These are phyloP conservation scores for Neodiprion virginianus DNA, from an alignment of 1,140 invertebrate genomes.

Conservation along the genomic window DNA sequence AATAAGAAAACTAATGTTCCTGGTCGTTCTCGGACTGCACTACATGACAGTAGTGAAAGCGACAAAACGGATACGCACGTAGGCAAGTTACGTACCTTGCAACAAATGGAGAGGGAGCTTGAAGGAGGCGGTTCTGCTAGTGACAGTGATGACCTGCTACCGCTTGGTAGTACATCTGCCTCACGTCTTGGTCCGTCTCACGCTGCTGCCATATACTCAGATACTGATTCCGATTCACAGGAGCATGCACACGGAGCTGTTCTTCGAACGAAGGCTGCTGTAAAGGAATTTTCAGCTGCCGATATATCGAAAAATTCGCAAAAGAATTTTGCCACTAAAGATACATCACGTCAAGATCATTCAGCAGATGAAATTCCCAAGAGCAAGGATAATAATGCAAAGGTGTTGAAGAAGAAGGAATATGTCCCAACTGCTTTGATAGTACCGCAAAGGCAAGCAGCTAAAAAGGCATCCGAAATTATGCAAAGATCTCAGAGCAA, in stretches of 20 bases:
- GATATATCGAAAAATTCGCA: constrained; percentile 49
- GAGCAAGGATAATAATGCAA: constrained; percentile 58
- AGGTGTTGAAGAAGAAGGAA: constrained; percentile 68
- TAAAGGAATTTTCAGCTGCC: constrained; percentile 76
- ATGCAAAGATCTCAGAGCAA: constrained; percentile 65
- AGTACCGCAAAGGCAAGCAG: constrained; percentile 89
- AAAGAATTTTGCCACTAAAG: constrained; percentile 45
- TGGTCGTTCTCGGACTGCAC: constrained; percentile 36
- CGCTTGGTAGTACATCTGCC: constrained; percentile 57
- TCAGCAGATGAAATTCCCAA: constrained; percentile 32
- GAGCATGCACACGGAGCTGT: constrained; percentile 65
- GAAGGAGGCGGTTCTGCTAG: constrained; percentile 65
- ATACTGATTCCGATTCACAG: constrained; percentile 75
- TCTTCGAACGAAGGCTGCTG: constrained; percentile 80
- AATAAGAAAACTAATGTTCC: constrained; percentile 49
- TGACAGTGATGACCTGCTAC: constrained; percentile 80
- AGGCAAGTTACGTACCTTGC: constrained; percentile 64
- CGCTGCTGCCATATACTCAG: constrained; percentile 75
- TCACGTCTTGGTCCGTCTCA: constrained; percentile 45
- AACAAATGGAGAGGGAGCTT: constrained; percentile 76
- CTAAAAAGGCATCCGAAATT: constrained; percentile 89
- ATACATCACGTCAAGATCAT: constrained; percentile 34
- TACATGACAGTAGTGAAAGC: constrained; percentile 50
- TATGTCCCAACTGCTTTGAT: constrained; percentile 79
- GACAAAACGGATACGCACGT: constrained; percentile 43